Percentiles rank a stretch among this genome's conserved stretches.
Conservation (phyloP, 2,888 invertebrate genomes). For the Glyphotaelius pellucidus region DNA sequence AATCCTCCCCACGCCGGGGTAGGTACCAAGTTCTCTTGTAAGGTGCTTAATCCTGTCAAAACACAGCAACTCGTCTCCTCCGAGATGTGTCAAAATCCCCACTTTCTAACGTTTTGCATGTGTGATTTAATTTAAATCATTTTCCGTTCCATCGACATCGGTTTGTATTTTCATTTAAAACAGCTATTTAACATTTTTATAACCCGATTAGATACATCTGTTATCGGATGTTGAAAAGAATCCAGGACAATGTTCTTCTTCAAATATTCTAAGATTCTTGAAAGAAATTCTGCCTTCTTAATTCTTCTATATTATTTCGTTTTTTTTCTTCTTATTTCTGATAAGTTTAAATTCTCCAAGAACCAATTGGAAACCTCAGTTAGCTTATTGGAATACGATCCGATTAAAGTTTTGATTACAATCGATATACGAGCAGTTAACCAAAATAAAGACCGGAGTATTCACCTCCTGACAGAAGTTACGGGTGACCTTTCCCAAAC, state of each 20-base stretch:
- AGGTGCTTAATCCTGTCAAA: constrained; percentile 62
- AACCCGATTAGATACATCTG: not conserved
- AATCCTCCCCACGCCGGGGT: constrained; percentile 50
- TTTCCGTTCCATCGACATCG: not conserved
- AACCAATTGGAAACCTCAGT: not conserved
- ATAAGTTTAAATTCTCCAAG: not conserved
- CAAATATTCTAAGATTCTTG: not conserved
- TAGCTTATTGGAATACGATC: not conserved
- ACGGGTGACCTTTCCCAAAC: constrained; percentile 45
- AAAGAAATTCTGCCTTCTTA: not conserved
- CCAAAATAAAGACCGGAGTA: not conserved
- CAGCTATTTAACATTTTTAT: not conserved
- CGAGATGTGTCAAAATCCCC: constrained; percentile 51
- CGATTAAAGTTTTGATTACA: not conserved
- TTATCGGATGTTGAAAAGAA: not conserved
- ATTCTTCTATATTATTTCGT: not conserved
- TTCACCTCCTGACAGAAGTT: constrained; percentile 6
- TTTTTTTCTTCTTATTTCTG: no score
- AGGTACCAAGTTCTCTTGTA: constrained; percentile 32
- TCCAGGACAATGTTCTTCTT: not conserved
- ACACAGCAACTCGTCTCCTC: constrained; percentile 44
- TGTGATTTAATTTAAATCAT: constrained; percentile 49
- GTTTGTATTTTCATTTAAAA: not conserved
- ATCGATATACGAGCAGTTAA: not conserved
- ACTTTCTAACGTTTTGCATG: constrained; percentile 17